Evolutionary conservation across 2,888 invertebrate species (phyloP).

Genomic region (Meganola albula): DNA sequence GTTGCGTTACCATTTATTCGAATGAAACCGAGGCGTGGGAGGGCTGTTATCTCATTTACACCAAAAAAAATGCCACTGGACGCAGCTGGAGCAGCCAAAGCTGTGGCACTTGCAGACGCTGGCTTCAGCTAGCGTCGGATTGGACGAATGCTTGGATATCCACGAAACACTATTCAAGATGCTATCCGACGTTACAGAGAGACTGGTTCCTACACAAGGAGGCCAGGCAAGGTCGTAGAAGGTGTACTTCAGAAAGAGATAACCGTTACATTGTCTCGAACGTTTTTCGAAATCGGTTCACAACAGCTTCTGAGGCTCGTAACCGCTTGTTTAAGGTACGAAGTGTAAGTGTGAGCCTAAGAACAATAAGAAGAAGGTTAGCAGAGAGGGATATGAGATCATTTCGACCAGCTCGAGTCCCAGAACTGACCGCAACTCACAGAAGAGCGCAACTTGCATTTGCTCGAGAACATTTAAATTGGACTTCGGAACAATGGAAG

Average conservation of each 20-base stretch:
- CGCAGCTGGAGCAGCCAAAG: not conserved
- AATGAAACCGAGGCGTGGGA: no score
- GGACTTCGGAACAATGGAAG: constrained; percentile 6
- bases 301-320: not conserved
- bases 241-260: no score
- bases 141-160: not conserved
- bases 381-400: not conserved
- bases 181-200: not conserved
- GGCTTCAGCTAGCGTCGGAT: not conserved
- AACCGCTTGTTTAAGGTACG: constrained; percentile 1
- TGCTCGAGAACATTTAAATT: constrained; percentile 3
- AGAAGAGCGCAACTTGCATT: constrained; percentile 2
- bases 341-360: constrained; percentile 1
- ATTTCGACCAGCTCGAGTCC: constrained; percentile 1
- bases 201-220: not conserved
- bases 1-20: no score
- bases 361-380: constrained; percentile 1
- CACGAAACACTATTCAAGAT: not conserved
- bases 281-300: not conserved
- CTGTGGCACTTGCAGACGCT: not conserved
- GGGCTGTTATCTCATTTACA: no score
- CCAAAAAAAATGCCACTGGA: constrained; percentile 1
- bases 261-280: not conserved
- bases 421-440: constrained; percentile 1
- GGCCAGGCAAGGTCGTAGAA: not conserved